Percentiles rank a stretch among this genome's conserved stretches.
Conservation (phyloP, 2,888 invertebrate genomes). For the Thecocarcelia acutangulata region DNA sequence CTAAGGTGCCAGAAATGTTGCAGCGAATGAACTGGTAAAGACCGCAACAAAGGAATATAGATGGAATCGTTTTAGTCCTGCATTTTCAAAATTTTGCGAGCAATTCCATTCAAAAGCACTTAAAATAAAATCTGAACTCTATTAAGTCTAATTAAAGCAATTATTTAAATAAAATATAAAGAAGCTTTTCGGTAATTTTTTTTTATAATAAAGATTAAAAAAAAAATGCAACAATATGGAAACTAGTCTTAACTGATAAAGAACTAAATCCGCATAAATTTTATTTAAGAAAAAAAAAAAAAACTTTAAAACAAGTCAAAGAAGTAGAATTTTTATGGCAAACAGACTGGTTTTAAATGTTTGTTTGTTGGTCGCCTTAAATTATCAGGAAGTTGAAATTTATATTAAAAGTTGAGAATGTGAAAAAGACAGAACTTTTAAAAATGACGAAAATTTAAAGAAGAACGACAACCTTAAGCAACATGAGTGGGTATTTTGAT, state of each 20-base stretch:
- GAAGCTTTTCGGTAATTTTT: neutral
- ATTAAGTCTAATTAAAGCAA: constrained; percentile 28
- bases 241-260: constrained; percentile 2
- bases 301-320: constrained; percentile 16
- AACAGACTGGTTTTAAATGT: constrained; percentile 46
- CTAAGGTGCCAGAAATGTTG: too few species aligned
- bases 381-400: constrained; percentile 57
- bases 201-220: neutral
- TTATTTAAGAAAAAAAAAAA: constrained; percentile 9
- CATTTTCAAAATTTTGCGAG: too few species aligned
- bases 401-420: constrained; percentile 25
- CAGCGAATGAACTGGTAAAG: too few species aligned
- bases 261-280: constrained; percentile 7
- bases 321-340: constrained; percentile 46
- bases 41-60: too few species aligned
- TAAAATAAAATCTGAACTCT: constrained; percentile 9
- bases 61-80: too few species aligned
- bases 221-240: neutral
- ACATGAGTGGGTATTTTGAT: constrained; percentile 53
- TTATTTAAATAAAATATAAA: constrained; percentile 27
- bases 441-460: constrained; percentile 26
- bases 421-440: neutral
- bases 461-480: constrained; percentile 42
- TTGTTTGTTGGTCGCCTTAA: constrained; percentile 19
- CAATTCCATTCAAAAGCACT: too few species aligned